Conservation (phyloP, 37 sponge, comb jelly and placozoan species). For the Aplysina aerophoba region DNA sequence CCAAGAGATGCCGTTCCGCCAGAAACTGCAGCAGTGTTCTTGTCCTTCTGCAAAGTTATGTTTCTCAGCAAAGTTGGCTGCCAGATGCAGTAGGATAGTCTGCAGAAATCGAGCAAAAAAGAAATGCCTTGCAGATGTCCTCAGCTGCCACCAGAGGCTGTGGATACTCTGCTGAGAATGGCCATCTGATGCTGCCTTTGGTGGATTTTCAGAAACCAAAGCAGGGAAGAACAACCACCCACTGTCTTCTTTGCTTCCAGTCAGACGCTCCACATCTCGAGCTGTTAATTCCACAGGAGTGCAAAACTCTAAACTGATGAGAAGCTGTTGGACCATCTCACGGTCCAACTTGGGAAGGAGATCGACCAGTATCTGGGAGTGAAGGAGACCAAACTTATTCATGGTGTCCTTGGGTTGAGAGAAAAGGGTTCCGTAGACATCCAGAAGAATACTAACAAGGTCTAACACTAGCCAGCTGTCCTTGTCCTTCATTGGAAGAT, state of each 20-base stretch:
- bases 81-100: not conserved
- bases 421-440: not conserved
- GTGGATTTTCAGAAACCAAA: not conserved
- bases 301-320: not conserved
- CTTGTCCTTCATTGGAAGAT: not conserved
- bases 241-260: not conserved
- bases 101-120: constrained; percentile 3
- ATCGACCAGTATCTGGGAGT: not conserved
- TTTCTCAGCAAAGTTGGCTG: not conserved
- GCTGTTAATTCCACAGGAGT: not conserved
- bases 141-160: constrained; percentile 4
- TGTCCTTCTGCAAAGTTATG: not conserved
- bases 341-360: not conserved
- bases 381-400: not conserved
- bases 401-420: not conserved
- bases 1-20: not conserved
- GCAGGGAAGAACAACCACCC: not conserved
- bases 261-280: not conserved
- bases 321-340: not conserved
- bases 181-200: not conserved
- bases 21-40: constrained; percentile 5
- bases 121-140: not conserved
- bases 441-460: not conserved
- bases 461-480: not conserved
- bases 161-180: not conserved